Conservation (phyloP, 2,888 invertebrate species). For the Bellardia bayeri region DNA sequence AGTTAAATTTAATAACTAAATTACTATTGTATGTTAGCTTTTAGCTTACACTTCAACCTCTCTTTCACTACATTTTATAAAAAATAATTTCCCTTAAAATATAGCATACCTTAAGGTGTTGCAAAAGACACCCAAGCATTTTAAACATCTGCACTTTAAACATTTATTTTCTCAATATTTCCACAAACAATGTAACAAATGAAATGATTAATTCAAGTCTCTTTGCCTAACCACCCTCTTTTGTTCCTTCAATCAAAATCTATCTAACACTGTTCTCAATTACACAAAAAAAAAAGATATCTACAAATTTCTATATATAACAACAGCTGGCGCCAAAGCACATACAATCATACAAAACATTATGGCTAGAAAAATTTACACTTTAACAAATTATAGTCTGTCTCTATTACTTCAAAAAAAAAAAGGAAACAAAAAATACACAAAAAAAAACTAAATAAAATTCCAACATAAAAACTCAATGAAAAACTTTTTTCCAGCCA, state of each 20-base stretch:
- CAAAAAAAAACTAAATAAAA: background rate
- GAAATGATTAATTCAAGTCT: slow-evolving; percentile 24
- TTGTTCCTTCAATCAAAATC: background rate
- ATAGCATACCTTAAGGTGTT: background rate
- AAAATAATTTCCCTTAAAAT: background rate
- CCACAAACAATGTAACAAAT: background rate
- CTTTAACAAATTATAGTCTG: slow-evolving; percentile 63
- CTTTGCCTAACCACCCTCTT: background rate
- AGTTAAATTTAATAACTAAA: no score
- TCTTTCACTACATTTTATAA: background rate
- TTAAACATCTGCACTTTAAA: background rate
- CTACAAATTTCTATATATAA: slow-evolving; percentile 6
- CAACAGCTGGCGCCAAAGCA: slow-evolving; percentile 71
- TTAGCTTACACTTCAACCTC: background rate
- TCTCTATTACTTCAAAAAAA: slow-evolving; percentile 56
- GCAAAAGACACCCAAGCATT: background rate
- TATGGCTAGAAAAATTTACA: slow-evolving; percentile 61
- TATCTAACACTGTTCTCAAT: slow-evolving; percentile 23
- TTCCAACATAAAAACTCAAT: slow-evolving; percentile 28
- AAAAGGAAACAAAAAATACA: slow-evolving; percentile 9
- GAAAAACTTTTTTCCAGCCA: slow-evolving; percentile 36
- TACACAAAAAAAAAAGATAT: slow-evolving; percentile 37
- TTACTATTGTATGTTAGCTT: no score
- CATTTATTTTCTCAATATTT: background rate
- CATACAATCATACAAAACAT: slow-evolving; percentile 25